These are phyloP conservation scores for Chrysopa pallens DNA, from an alignment of 1,140 invertebrate species.

Conservation along the genomic window DNA sequence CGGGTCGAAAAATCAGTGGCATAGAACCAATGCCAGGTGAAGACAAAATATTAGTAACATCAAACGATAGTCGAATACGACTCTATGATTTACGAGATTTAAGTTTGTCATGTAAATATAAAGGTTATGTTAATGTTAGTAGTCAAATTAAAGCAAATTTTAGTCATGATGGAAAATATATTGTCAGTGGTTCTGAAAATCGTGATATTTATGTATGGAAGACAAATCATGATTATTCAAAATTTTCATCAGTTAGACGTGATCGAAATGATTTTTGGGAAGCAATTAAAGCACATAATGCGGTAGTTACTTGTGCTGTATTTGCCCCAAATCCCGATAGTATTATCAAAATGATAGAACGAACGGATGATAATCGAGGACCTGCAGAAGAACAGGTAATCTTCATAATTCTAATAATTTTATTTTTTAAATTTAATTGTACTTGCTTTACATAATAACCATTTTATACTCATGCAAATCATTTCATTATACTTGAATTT, in stretches of 20 bases:
- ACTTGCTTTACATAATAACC: no score
- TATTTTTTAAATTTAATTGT: no score
- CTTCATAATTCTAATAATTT: no score
- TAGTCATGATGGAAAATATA: slow-evolving; percentile 91
- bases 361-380: slow-evolving; percentile 28
- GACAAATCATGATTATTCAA: slow-evolving; percentile 89
- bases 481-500: no score
- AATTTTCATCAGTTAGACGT: slow-evolving; percentile 81
- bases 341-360: slow-evolving; percentile 61
- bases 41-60: slow-evolving; percentile 93
- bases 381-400: slow-evolving; percentile 12
- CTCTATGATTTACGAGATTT: slow-evolving; percentile 93
- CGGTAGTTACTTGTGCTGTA: slow-evolving; percentile 89
- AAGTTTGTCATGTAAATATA: slow-evolving; percentile 91
- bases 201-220: slow-evolving; percentile 96
- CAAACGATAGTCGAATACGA: slow-evolving; percentile 92
- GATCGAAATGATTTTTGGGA: slow-evolving; percentile 98
- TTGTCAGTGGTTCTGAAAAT: slow-evolving; percentile 95
- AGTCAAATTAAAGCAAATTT: slow-evolving; percentile 97
- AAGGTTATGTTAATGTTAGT: slow-evolving; percentile 84
- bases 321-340: slow-evolving; percentile 92
- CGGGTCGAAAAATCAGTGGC: slow-evolving; percentile 88
- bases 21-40: slow-evolving; percentile 94
- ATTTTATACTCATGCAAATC: no score
- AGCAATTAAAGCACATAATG: slow-evolving; percentile 91